Evolutionary conservation across 2,797 vertebrate genomes (phyloP).

Genomic region (Galagoides demidoff): DNA sequence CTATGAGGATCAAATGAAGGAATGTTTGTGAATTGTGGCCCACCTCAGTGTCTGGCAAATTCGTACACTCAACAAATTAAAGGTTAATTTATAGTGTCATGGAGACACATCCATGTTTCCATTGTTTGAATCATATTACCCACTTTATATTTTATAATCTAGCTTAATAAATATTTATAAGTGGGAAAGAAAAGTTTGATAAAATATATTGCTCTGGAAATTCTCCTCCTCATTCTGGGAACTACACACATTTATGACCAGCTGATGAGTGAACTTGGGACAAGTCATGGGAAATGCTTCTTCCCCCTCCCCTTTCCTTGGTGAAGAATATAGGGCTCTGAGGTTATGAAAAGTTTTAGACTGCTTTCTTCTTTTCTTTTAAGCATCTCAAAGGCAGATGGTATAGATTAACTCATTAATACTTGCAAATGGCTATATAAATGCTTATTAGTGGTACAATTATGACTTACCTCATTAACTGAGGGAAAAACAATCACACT

Average conservation of each 20-base stretch:
- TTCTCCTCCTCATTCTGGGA: conserved; percentile 26
- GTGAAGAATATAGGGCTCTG: neutral
- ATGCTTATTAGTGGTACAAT: neutral
- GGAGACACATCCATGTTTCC: neutral
- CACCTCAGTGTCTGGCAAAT: neutral
- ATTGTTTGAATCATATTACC: conserved; percentile 27
- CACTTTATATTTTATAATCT: neutral
- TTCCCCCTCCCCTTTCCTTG: neutral
- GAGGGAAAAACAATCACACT: neutral
- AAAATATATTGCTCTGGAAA: neutral
- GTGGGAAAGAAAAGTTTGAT: conserved; percentile 30
- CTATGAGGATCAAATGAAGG: neutral
- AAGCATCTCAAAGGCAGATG: neutral
- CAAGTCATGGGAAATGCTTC: neutral
- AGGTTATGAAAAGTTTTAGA: neutral
- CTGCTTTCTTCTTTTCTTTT: neutral
- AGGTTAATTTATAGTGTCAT: neutral
- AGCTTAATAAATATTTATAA: conserved; percentile 21
- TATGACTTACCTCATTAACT: neutral
- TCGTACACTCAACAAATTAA: neutral
- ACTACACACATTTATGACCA: neutral
- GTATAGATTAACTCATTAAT: neutral
- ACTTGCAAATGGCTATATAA: neutral
- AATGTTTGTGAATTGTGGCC: neutral
- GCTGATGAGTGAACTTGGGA: neutral